phyloP scores from a whole-genome alignment of 2,888 invertebrate genomes.

The Meghimatium bilineatum region DNA sequence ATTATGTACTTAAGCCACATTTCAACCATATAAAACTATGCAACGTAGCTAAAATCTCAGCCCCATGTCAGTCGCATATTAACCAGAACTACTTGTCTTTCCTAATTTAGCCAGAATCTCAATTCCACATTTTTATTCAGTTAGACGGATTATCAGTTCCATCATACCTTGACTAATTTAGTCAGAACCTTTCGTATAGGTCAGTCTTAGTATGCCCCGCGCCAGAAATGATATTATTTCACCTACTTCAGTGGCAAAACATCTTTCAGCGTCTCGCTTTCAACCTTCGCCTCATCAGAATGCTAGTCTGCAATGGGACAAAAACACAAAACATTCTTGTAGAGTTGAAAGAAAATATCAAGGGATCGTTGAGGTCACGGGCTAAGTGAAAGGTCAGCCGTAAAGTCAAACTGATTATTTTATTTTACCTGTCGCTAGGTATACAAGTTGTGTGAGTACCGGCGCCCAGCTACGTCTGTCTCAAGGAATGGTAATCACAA shows the following conservation, averaged over 20 bases:
- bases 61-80: too few relatives aligned
- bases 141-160: too few relatives aligned
- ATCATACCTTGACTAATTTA: too few relatives aligned
- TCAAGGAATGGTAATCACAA: background rate
- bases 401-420: slow-evolving; percentile 29
- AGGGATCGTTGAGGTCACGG: slow-evolving; percentile 23
- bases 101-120: too few relatives aligned
- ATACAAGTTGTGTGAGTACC: background rate
- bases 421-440: slow-evolving; percentile 5
- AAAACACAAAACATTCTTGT: slow-evolving; percentile 1
- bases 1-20: too few relatives aligned
- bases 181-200: too few relatives aligned
- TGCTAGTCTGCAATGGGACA: background rate
- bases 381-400: slow-evolving; percentile 40
- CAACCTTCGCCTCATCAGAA: background rate
- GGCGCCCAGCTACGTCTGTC: background rate
- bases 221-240: background rate
- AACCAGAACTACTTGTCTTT: too few relatives aligned
- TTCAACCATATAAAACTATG: too few relatives aligned
- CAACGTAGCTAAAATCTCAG: too few relatives aligned
- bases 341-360: background rate
- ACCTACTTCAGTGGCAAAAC: background rate
- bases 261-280: background rate
- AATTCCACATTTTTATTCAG: too few relatives aligned
- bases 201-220: background rate